A percentile compares a stretch with the other conserved stretches of the same genome.
Conservation (phyloP, 1,140 invertebrate genomes). For the Helicoverpa zea region DNA sequence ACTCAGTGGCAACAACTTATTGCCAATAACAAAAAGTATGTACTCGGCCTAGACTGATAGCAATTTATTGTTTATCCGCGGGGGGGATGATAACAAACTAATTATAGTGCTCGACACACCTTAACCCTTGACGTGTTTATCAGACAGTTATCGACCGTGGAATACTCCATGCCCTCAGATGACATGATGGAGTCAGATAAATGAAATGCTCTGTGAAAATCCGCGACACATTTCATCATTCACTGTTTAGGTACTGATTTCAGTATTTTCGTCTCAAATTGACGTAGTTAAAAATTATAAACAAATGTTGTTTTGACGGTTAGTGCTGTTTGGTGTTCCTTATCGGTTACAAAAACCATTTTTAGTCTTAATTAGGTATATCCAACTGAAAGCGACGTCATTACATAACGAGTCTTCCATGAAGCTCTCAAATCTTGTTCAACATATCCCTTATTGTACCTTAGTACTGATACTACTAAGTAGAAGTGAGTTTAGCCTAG, state of each 20-base stretch:
- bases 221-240: slow-evolving; percentile 22
- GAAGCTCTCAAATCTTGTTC: too few species aligned
- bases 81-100: slow-evolving; percentile 34
- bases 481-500: background rate
- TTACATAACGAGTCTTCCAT: too few species aligned
- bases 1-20: slow-evolving; percentile 13
- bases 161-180: slow-evolving; percentile 23
- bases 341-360: too few species aligned
- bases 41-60: slow-evolving; percentile 12
- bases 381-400: too few species aligned
- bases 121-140: slow-evolving; percentile 39
- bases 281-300: background rate
- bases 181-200: slow-evolving; percentile 10
- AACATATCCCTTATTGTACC: too few species aligned
- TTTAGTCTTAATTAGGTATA: too few species aligned
- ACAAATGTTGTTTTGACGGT: background rate
- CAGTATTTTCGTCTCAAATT: background rate
- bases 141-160: slow-evolving; percentile 17
- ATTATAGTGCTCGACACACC: slow-evolving; percentile 34
- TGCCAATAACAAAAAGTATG: slow-evolving; percentile 17
- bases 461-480: background rate
- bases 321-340: background rate
- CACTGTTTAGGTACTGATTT: slow-evolving; percentile 12
- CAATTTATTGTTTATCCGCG: slow-evolving; percentile 25
- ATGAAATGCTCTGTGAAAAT: slow-evolving; percentile 6